A percentile compares a stretch with the other conserved stretches of the same genome.
Evolutionary conservation across 2,797 vertebrate species (phyloP).

Genomic region (Acrocephalus scirpaceus): DNA sequence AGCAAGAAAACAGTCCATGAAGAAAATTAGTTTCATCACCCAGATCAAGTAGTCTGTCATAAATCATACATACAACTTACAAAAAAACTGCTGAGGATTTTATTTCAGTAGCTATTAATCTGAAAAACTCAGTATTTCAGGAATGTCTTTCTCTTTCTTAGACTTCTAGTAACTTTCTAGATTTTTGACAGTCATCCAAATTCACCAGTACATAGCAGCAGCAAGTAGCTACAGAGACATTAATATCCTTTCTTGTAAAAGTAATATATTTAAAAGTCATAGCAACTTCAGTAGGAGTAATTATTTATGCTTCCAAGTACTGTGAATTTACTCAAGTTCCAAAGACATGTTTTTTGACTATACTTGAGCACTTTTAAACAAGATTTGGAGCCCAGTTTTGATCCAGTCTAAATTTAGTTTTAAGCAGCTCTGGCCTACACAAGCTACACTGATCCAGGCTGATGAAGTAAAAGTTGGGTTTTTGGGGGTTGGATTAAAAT

Average conservation of each 20-base stretch:
- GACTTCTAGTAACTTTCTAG: neutral
- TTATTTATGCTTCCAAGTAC: neutral
- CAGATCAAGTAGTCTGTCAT: neutral
- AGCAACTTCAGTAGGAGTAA: neutral
- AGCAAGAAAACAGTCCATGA: neutral
- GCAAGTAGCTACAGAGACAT: neutral
- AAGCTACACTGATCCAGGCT: neutral
- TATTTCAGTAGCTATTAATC: neutral
- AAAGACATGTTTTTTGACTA: neutral
- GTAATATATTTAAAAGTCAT: neutral
- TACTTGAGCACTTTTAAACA: neutral
- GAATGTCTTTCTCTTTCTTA: neutral
- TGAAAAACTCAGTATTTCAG: neutral
- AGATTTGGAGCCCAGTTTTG: neutral
- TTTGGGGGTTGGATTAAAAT: rapidly evolving
- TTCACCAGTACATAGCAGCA: neutral
- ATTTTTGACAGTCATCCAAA: neutral
- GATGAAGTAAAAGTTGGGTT: neutral
- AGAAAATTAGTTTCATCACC: neutral
- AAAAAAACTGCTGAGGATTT: neutral
- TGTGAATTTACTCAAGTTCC: neutral
- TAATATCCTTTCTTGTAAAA: neutral
- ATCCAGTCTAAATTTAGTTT: neutral
- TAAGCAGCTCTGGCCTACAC: neutral
- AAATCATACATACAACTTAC: neutral